Evolutionary conservation across 2,113 vertebrate species (phyloP), one percentile per base, ranked within the genome.

Genomic region (Fulmarus glacialis): DNA sequence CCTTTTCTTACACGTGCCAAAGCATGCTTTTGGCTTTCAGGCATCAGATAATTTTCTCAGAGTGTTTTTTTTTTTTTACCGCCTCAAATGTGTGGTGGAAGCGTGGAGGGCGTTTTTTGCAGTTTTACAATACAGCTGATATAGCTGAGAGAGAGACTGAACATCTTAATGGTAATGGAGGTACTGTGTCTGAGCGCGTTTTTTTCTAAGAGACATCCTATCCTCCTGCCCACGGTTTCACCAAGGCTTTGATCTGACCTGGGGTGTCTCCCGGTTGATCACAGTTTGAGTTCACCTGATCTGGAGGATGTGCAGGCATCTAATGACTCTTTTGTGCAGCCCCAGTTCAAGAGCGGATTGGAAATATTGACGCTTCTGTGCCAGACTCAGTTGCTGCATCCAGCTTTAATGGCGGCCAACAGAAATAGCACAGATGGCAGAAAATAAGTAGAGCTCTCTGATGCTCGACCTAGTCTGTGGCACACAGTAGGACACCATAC

Each of bases 401-500:
- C 67, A 68, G 48, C 53, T 45, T 62, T 50, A 19, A 26, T 0
- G 0, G 59, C 2, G 2, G 32, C 64, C 55, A 8, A 8, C 24
- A 60, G 63, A 87, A 55, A 12, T n/a, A 47, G 20, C 50, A 40
- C 18, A 47, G 73, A 11, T n/a, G 47, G n/a, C 55, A 90, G 73
- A 52, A 91, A 45, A 70, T 19, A 66, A 40, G 20, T 19, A 73
- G 48, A 81, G 12, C 15, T 64, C 22, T 55, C 45, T 73, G 68
- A 16, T 82, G 42, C 45, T 70, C 52, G 34, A 12, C 59, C 45
- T 48, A 8, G 64, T 32, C 34, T 87, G 64, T 52, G 1, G 4
- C 3, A 7, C 36, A 0, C 1, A 20, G 55, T 27, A 15, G 67
- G 38, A 47, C 9, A 15, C 30, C 9, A 1, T 27, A 5, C 26